These are phyloP conservation scores for Lasioglossum baleicum DNA, from an alignment of 1,140 invertebrate species.

Conservation along the genomic window DNA sequence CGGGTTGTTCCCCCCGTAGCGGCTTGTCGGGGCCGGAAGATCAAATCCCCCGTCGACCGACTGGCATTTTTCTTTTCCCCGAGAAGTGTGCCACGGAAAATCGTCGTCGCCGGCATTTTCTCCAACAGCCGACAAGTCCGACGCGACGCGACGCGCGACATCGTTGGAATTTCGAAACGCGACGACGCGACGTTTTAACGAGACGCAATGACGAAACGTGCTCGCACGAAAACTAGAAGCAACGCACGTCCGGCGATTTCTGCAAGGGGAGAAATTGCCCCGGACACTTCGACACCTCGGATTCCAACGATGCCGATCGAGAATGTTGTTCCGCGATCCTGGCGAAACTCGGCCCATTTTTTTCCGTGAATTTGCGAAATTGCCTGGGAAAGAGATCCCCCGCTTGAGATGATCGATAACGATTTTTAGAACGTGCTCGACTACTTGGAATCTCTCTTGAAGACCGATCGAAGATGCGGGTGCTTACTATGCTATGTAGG, in stretches of 20 bases:
- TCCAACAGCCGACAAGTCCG: background rate
- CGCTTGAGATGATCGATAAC: background rate
- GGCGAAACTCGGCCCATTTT: background rate
- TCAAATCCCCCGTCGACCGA: conserved; percentile 19
- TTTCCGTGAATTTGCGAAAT: too few species aligned
- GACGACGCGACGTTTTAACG: background rate
- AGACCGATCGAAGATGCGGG: too few species aligned
- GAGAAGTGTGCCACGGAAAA: conserved; percentile 30
- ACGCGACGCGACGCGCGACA: background rate
- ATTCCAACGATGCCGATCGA: background rate
- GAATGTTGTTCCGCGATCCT: conserved; percentile 2
- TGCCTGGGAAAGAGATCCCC: too few species aligned
- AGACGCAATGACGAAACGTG: background rate
- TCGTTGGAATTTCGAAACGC: conserved; percentile 7
- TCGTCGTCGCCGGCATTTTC: background rate
- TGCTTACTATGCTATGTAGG: too few species aligned
- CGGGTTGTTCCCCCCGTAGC: conserved; percentile 53
- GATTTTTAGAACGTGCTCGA: background rate
- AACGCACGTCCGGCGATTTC: background rate
- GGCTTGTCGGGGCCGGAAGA: conserved; percentile 30
- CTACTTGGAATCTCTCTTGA: too few species aligned
- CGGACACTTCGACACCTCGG: background rate
- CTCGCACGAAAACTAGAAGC: background rate
- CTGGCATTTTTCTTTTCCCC: conserved; percentile 12
- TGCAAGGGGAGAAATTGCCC: background rate